These are phyloP conservation scores for Brenthis hecate DNA, from an alignment of 2,888 invertebrate genomes.

Conservation along the genomic window DNA sequence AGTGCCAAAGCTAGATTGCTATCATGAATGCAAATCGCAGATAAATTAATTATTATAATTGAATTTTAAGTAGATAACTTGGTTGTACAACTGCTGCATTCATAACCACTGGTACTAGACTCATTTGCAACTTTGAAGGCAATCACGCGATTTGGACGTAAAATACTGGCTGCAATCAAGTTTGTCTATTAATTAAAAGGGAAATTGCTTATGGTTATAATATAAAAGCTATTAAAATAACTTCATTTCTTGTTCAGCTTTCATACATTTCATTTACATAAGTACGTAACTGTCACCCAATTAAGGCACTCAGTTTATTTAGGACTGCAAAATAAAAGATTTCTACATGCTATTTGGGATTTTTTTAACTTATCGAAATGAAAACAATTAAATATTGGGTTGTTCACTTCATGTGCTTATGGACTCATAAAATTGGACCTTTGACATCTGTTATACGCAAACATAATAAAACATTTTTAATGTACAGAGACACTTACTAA, in stretches of 20 bases:
- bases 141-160: constrained; percentile 48
- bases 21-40: constrained; percentile 36
- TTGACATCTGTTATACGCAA: too few species aligned
- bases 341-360: too few species aligned
- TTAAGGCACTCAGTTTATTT: too few species aligned
- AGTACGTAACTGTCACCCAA: too few species aligned
- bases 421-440: too few species aligned
- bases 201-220: constrained; percentile 17
- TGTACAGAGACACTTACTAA: too few species aligned
- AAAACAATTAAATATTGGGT: too few species aligned
- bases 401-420: too few species aligned
- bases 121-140: constrained; percentile 67
- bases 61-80: constrained; percentile 34
- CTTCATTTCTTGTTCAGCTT: not conserved
- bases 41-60: constrained; percentile 36
- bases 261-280: too few species aligned
- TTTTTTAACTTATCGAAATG: too few species aligned
- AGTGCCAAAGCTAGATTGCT: constrained; percentile 31
- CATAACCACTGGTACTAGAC: constrained; percentile 44
- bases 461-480: too few species aligned
- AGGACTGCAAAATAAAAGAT: too few species aligned
- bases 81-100: constrained; percentile 29
- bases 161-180: constrained; percentile 26
- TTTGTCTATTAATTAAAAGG: constrained; percentile 21
- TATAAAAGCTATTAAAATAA: constrained; percentile 15